These are phyloP conservation scores for Oncopeltus fasciatus DNA, from an alignment of 1,140 invertebrate species.

Conservation along the genomic window DNA sequence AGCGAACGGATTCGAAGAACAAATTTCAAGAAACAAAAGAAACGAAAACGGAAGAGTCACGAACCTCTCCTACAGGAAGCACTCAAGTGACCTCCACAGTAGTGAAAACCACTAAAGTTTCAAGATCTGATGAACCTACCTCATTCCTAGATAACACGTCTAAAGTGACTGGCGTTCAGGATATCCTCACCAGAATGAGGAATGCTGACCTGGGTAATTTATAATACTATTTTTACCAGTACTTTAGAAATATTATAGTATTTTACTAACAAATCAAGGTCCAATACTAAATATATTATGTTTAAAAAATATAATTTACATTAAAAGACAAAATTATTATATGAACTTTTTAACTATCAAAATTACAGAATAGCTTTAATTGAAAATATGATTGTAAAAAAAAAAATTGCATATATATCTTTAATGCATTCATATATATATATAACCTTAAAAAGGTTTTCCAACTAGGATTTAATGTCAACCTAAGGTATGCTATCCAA, in stretches of 20 bases:
- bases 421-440: no score
- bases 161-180: slow-evolving; percentile 52
- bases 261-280: no score
- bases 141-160: slow-evolving; percentile 49
- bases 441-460: no score
- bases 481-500: no score
- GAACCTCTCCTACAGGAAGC: background rate
- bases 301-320: no score
- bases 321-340: no score
- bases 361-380: no score
- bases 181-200: slow-evolving; percentile 57
- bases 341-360: no score
- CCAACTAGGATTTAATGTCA: no score
- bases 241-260: background rate
- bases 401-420: no score
- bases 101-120: background rate
- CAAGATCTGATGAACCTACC: slow-evolving; percentile 12
- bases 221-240: background rate
- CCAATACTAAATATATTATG: no score
- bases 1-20: slow-evolving; percentile 3
- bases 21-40: background rate
- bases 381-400: no score
- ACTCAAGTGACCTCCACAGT: background rate
- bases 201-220: slow-evolving; percentile 46
- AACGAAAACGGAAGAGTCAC: background rate